These are phyloP conservation scores for Ophiodon elongatus DNA, from an alignment of 2,113 vertebrate species.

Conservation along the genomic window DNA sequence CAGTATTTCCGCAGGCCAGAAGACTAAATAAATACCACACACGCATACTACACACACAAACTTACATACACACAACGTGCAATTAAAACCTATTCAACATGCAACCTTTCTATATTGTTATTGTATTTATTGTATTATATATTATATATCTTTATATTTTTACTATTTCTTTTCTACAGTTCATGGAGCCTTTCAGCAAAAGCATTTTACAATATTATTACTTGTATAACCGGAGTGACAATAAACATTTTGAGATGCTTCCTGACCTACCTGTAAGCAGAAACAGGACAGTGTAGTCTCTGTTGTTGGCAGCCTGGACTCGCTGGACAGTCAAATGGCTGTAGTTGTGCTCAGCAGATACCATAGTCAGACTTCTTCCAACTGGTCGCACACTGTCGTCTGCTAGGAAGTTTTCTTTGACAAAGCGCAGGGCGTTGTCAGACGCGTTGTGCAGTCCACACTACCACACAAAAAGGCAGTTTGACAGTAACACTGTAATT, in stretches of 20 bases:
- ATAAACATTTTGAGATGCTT: background rate
- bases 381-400: slow-evolving; percentile 75
- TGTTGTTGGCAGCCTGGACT: slow-evolving; percentile 64
- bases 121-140: background rate
- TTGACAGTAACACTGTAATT: background rate
- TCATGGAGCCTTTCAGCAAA: background rate
- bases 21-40: background rate
- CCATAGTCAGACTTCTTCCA: slow-evolving; percentile 63
- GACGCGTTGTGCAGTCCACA: slow-evolving; percentile 85
- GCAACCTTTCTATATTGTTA: background rate
- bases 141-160: background rate
- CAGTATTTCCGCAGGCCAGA: background rate
- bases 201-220: background rate
- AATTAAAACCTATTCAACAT: background rate
- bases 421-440: slow-evolving; percentile 82
- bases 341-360: slow-evolving; percentile 79
- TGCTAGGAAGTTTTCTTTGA: slow-evolving; percentile 86
- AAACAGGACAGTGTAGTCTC: slow-evolving; percentile 81
- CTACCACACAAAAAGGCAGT: slow-evolving; percentile 42
- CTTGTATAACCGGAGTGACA: background rate
- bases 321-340: slow-evolving; percentile 79
- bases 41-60: background rate
- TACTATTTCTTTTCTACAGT: background rate
- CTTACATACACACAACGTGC: background rate
- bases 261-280: slow-evolving; percentile 80